Percentiles rank a stretch among this genome's conserved stretches.
These are phyloP conservation scores for Caracal caracal DNA, from an alignment of 2,113 vertebrate genomes.

Conservation along the genomic window DNA sequence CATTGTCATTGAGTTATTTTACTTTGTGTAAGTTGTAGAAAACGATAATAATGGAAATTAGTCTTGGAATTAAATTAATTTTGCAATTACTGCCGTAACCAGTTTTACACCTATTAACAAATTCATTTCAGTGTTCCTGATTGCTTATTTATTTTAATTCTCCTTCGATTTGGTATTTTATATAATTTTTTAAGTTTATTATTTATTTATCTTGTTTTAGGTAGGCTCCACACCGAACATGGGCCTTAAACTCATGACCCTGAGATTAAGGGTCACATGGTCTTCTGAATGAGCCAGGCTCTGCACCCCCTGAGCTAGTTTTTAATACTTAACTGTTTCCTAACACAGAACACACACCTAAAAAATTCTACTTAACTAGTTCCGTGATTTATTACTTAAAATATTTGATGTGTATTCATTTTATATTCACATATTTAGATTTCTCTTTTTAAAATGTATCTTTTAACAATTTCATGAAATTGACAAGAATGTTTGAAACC, in stretches of 20 bases:
- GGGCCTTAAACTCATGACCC: background rate
- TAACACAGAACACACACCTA: no score
- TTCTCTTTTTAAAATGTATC: background rate
- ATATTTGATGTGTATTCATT: background rate
- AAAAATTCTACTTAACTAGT: background rate
- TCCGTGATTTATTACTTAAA: background rate
- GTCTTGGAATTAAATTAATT: background rate
- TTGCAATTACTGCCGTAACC: background rate
- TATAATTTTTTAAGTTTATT: background rate
- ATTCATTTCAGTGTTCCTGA: background rate
- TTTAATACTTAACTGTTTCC: background rate
- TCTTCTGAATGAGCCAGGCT: background rate
- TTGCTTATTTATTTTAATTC: background rate
- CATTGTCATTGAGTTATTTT: background rate
- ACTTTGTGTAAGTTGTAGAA: background rate
- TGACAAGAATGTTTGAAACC: conserved; percentile 2
- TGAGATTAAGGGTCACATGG: background rate
- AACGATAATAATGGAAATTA: background rate
- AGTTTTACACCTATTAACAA: background rate
- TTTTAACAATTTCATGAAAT: background rate
- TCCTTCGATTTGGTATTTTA: background rate
- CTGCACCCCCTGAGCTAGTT: no score
- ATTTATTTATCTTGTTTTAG: background rate
- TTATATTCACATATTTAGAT: background rate
- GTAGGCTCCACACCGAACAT: background rate